Evolutionary conservation across 2,797 vertebrate genomes (phyloP), one percentile per base, ranked within the genome.

Genomic region (Acanthopagrus latus): DNA sequence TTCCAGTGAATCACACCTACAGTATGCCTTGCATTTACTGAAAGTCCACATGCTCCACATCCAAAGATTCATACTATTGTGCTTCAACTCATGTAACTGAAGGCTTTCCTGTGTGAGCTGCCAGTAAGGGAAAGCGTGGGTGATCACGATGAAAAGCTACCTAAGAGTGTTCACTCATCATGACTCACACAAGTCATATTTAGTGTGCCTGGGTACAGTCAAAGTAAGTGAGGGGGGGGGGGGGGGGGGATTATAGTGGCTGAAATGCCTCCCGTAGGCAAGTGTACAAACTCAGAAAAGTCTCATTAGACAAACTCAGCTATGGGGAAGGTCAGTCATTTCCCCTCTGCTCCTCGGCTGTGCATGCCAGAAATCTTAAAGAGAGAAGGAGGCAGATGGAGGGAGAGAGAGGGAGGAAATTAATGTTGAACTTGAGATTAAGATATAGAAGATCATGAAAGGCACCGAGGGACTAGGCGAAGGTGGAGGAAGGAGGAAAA

Each of bases 401-500:
- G 56, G 66, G 41, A 58, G 65, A 41, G 54, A 69, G 71, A 73
- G 56, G 68, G 79, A 91, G 87, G 87, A 87, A 91, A 93, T 91
- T 76, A 86, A 92, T 82, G 85, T 86, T 86, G 74, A 91, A 86
- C 74, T 74, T 86, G 69, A 41, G 79, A 84, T 86, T 89, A 84
- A 65, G 85, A 72, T 74, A 81, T 71, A 81, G 71, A 79, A 23
- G 78, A 73, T 82, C 64, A 78, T 73, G 69, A 85, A 82, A 82
- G 72, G 65, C 57, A 54, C 47, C 8, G 56, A 71, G 76, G 56
- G 72, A 73, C 65, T n/a, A 78, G 51, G 47, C 21, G 54, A 62
- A 78, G 64, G 70, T 52, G 57, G 27, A 80, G 54, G 51, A 85
- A 82, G 76, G 68, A 86, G 66, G 64, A 55, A 66, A 76, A 64